Evolutionary conservation across 1,140 invertebrate species (phyloP).

Genomic region (Sarcophaga peregrina): DNA sequence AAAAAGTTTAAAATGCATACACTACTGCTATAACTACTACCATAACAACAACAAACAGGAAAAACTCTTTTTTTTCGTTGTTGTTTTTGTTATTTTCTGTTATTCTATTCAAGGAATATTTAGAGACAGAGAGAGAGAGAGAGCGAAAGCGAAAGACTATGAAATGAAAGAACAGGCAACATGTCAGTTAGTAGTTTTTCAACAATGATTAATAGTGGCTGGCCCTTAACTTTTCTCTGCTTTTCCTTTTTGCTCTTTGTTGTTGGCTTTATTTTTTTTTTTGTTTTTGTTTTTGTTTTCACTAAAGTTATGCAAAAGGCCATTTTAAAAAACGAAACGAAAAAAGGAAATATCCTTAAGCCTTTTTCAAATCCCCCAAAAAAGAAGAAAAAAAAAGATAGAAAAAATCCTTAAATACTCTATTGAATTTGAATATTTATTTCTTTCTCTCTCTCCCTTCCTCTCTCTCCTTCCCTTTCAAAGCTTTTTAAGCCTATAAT

Average conservation of each 20-base stretch:
- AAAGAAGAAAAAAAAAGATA: not conserved
- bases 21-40: not conserved
- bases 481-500: no score
- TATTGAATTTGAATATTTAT: not conserved
- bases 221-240: conserved; percentile 30
- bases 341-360: not conserved
- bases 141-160: not conserved
- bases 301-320: not conserved
- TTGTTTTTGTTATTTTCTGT: not conserved
- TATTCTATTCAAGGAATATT: not conserved
- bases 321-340: not conserved
- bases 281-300: not conserved
- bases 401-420: not conserved
- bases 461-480: no score
- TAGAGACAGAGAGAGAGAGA: not conserved
- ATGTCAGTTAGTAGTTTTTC: conserved; percentile 40
- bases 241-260: not conserved
- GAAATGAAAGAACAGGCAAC: not conserved
- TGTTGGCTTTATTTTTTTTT: not conserved
- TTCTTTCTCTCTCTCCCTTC: not conserved
- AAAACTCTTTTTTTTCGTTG: not conserved
- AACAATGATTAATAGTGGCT: conserved; percentile 41
- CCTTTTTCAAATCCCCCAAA: not conserved
- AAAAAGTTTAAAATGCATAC: conserved; percentile 30
- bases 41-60: not conserved